Conservation (phyloP, 2,888 invertebrate species). For the Noctua janthina region DNA sequence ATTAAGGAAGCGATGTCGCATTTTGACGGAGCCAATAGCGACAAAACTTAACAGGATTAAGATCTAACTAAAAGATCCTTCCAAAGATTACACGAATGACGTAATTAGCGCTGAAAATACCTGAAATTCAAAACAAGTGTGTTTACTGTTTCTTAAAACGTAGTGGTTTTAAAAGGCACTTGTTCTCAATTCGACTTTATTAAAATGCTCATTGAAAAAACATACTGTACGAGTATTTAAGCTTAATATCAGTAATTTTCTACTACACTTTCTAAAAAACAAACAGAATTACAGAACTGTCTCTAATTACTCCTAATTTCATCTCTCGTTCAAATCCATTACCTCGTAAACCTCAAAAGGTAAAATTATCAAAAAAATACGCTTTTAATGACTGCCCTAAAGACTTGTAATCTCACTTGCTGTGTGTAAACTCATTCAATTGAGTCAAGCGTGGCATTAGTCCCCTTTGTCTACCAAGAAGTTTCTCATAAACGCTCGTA, state of each 20-base stretch:
- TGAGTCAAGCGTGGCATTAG: constrained; percentile 35
- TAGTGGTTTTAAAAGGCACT: not conserved
- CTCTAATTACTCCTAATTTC: constrained; percentile 32
- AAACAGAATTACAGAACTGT: not conserved
- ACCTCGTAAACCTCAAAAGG: constrained; percentile 1
- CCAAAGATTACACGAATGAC: too few species aligned
- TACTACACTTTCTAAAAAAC: constrained; percentile 8
- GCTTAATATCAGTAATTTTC: not conserved
- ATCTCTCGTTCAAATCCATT: constrained; percentile 5
- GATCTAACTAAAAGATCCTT: not conserved
- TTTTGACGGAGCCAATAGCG: not conserved
- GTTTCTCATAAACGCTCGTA: constrained; percentile 65
- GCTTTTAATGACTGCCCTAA: constrained; percentile 27
- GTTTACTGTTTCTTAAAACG: not conserved
- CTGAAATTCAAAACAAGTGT: not conserved
- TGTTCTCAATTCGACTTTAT: too few species aligned
- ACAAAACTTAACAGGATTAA: not conserved
- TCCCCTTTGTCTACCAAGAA: constrained; percentile 54
- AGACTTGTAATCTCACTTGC: constrained; percentile 40
- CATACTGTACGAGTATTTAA: not conserved
- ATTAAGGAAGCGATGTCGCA: not conserved
- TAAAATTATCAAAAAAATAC: constrained; percentile 6
- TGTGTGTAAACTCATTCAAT: constrained; percentile 45
- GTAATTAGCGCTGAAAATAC: not conserved
- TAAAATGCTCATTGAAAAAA: not conserved